phyloP scores from a whole-genome alignment of 2,113 vertebrate genomes.

The Myodes glareolus region DNA sequence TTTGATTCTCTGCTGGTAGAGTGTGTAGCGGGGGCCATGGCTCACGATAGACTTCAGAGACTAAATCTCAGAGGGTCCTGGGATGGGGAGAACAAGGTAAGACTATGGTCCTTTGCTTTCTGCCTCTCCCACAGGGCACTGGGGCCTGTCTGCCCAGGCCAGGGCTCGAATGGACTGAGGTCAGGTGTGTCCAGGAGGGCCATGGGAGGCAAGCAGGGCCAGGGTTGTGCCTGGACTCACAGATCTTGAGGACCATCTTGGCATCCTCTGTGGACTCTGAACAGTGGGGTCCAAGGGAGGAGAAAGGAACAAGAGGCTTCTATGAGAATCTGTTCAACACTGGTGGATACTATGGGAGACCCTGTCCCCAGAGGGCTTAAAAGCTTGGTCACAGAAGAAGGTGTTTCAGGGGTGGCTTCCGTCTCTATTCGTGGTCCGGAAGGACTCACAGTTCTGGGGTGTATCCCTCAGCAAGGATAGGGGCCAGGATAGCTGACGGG shows the following conservation, averaged over 20 bases:
- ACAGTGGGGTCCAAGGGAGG: background rate
- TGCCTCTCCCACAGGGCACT: background rate
- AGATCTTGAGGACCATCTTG: background rate
- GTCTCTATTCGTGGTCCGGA: background rate
- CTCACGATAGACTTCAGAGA: slow-evolving; percentile 42
- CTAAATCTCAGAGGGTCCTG: slow-evolving; percentile 14
- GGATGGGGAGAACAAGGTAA: background rate
- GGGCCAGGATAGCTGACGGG: background rate
- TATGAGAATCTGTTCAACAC: background rate
- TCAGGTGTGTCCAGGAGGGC: background rate
- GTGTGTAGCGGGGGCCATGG: background rate
- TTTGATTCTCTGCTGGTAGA: background rate
- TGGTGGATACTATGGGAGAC: accelerated
- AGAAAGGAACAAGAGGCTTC: background rate
- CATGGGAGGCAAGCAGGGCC: background rate
- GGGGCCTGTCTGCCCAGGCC: background rate
- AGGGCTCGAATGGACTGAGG: background rate
- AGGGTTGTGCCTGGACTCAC: background rate
- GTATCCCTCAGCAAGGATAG: background rate
- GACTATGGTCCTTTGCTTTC: background rate
- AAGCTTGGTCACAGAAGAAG: background rate
- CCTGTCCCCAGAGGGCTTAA: accelerated
- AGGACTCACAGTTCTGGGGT: background rate
- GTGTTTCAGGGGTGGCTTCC: background rate
- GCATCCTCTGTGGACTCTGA: accelerated